Evolutionary conservation across 2,888 invertebrate species (phyloP), one percentile per base, ranked within the genome.

Genomic region (Morpho achilles): DNA sequence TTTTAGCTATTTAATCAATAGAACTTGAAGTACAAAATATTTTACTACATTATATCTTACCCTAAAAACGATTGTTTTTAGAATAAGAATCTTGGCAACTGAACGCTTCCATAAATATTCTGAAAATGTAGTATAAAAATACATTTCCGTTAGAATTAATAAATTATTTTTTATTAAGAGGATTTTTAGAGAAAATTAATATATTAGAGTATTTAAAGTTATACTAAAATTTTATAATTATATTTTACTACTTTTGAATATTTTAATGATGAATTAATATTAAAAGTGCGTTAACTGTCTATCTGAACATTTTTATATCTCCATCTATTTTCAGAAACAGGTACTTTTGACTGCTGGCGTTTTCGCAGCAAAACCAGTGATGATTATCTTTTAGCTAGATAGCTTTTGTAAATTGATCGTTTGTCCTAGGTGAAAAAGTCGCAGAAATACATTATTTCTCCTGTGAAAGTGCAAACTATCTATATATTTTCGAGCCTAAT

Each of bases 301-400:
- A 77, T 76, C 84, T 85, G 87, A 87, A 88, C 87, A 87, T 82
- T 87, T 84, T 92, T 92, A 91, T 91, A 92, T 92, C 92, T 92
- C 92, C 92, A 92, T 93, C 93, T 93, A 93, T 93, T 93, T 93
- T 93, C 93, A 93, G 93, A 93, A 91, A 87, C 91, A 93, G 92
- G 93, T 93, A 93, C 93, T 93, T 93, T 90, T 91, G 90, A 85
- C 88, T 87, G 85, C 71, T 90, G 89, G 91, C 90, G 90, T 91
- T 90, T 91, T 91, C 87, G 92, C 92, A 92, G 92, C 92, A 87
- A 86, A 91, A 88, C 90, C 90, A 92, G 92, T 91, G 92, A 92
- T 92, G 91, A 85, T 92, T 91, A 91, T 92, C 92, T 92, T 91
- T 87, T 89, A 91, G 87, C 85, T 88, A 81, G 74, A 80, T 87